These are phyloP conservation scores for Aporophyla nigra DNA, from an alignment of 2,888 invertebrate genomes.

Conservation along the genomic window DNA sequence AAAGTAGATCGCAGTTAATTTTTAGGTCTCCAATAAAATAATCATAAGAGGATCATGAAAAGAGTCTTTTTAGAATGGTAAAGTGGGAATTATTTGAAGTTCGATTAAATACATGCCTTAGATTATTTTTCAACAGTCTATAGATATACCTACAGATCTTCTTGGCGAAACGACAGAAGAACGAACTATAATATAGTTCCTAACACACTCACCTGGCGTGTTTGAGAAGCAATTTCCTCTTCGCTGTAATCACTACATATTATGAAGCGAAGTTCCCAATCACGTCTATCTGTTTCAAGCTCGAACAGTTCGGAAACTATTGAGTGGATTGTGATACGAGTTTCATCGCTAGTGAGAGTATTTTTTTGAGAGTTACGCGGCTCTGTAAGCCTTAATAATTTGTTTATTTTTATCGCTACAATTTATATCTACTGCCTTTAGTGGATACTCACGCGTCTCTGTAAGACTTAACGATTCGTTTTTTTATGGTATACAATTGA, in stretches of 20 bases:
- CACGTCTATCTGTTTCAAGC: slow-evolving; percentile 38
- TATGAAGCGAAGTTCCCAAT: slow-evolving; percentile 41
- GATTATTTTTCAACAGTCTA: not conserved
- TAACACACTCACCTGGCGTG: slow-evolving; percentile 16
- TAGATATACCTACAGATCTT: not conserved
- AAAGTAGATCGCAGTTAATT: no score
- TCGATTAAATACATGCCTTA: not conserved
- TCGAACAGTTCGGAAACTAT: slow-evolving; percentile 29
- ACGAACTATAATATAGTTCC: not conserved
- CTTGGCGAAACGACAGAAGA: not conserved
- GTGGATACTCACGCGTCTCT: not conserved
- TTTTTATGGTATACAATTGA: no score
- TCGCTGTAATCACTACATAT: slow-evolving; percentile 42
- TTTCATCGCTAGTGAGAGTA: slow-evolving; percentile 6
- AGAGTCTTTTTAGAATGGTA: no score
- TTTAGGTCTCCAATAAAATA: no score
- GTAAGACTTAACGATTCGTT: not conserved
- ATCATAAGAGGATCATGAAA: no score
- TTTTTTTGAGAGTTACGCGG: not conserved
- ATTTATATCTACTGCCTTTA: no score
- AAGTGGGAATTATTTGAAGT: no score
- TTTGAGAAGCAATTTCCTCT: slow-evolving; percentile 48
- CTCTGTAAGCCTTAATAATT: not conserved
- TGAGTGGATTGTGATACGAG: slow-evolving; percentile 26
- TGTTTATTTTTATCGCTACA: no score